These are phyloP conservation scores for Leucosticte australis DNA, from an alignment of 2,113 vertebrate species.

Conservation along the genomic window DNA sequence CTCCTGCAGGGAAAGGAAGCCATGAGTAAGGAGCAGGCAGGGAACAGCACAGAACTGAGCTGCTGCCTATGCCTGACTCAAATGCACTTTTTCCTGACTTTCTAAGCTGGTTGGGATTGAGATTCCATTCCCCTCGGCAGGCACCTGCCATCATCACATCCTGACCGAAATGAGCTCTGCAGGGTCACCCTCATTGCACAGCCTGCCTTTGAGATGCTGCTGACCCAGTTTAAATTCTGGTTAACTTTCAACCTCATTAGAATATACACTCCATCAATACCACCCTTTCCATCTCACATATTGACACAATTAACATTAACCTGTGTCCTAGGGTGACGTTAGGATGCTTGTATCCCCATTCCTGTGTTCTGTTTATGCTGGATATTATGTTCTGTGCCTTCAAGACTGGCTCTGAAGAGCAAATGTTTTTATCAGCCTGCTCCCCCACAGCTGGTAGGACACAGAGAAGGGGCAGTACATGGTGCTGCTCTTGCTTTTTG, in stretches of 20 bases:
- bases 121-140: rapidly evolving
- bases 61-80: neutral
- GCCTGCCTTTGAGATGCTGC: neutral
- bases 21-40: neutral
- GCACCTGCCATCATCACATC: neutral
- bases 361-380: too few relatives aligned
- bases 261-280: neutral
- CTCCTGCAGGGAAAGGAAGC: conserved; percentile 67
- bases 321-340: too few relatives aligned
- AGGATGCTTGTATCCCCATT: too few relatives aligned
- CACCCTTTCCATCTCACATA: neutral
- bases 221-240: neutral
- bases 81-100: neutral
- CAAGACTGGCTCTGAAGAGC: too few relatives aligned
- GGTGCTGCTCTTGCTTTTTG: too few relatives aligned
- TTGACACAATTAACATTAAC: neutral
- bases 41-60: neutral
- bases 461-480: too few relatives aligned
- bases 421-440: too few relatives aligned
- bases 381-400: too few relatives aligned
- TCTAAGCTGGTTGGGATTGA: neutral
- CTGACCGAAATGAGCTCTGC: neutral
- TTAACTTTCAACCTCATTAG: neutral
- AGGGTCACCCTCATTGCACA: neutral
- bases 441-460: too few relatives aligned